A percentile compares a stretch with the other conserved stretches of the same genome.
Evolutionary conservation across 2,888 invertebrate genomes (phyloP).

Genomic region (Poecilobothrus nobilitatus): DNA sequence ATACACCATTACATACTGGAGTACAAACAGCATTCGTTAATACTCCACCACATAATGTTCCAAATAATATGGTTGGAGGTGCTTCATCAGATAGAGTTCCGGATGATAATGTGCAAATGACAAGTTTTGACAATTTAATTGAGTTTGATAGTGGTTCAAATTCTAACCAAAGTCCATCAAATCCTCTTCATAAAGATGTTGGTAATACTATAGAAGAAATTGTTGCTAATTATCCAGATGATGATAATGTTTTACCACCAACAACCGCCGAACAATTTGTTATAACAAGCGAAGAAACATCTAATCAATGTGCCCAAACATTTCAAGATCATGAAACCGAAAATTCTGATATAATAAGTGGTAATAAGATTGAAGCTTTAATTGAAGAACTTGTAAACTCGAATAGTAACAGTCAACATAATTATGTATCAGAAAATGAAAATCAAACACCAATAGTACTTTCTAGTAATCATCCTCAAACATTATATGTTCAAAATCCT

Average conservation of each 20-base stretch:
- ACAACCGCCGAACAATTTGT: background rate
- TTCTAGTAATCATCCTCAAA: background rate
- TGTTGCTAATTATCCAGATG: background rate
- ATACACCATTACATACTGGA: background rate
- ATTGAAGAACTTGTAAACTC: background rate
- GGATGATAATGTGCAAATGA: background rate
- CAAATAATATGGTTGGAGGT: background rate
- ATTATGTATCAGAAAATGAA: background rate
- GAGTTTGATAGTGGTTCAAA: slow-evolving; percentile 1
- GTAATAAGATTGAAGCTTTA: background rate
- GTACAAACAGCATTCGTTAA: background rate
- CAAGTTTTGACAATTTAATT: background rate
- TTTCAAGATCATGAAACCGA: background rate
- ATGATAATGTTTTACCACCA: background rate
- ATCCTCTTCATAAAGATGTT: background rate
- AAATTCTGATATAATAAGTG: slow-evolving; percentile 6
- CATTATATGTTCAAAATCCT: background rate
- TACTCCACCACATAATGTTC: background rate
- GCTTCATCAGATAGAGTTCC: background rate
- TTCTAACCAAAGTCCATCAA: slow-evolving; percentile 1
- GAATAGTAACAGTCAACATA: background rate
- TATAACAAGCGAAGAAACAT: background rate
- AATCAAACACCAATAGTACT: background rate
- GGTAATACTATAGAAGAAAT: background rate
- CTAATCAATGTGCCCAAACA: background rate